phyloP scores from a whole-genome alignment of 2,113 vertebrate genomes.

The Peucedramus taeniatus region DNA sequence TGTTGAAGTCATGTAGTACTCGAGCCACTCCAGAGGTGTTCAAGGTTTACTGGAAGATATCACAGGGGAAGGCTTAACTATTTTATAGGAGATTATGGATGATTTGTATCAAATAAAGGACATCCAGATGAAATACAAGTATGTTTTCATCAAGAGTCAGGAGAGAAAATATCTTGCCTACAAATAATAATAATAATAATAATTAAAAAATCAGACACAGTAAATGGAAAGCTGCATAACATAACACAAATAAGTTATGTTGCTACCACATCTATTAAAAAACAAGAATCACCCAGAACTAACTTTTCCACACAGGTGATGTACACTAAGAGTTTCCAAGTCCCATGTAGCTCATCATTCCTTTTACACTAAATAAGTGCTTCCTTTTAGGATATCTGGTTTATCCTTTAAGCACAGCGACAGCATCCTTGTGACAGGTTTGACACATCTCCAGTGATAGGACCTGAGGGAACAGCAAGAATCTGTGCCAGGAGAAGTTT shows the following conservation, averaged over 20 bases:
- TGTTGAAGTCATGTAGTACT: background rate
- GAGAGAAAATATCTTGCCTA: background rate
- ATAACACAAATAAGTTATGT: background rate
- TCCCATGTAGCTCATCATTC: background rate
- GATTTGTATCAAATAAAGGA: background rate
- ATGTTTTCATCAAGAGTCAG: background rate
- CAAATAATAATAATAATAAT: background rate
- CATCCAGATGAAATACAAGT: background rate
- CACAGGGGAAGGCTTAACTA: background rate
- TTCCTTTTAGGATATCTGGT: background rate
- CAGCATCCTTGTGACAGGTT: background rate
- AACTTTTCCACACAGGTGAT: background rate
- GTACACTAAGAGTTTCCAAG: background rate
- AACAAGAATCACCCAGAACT: background rate
- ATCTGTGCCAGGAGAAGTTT: background rate
- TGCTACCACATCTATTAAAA: background rate
- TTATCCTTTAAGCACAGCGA: background rate
- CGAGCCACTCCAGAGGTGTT: background rate
- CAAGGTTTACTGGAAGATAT: background rate
- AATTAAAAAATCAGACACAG: background rate
- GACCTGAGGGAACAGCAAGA: background rate
- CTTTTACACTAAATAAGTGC: background rate
- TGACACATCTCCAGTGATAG: background rate
- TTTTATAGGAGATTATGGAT: background rate
- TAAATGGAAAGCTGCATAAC: background rate